Percentiles rank a stretch among this genome's conserved stretches.
Evolutionary conservation across 2,888 invertebrate species (phyloP).

Genomic region (Adelphocoris suturalis): DNA sequence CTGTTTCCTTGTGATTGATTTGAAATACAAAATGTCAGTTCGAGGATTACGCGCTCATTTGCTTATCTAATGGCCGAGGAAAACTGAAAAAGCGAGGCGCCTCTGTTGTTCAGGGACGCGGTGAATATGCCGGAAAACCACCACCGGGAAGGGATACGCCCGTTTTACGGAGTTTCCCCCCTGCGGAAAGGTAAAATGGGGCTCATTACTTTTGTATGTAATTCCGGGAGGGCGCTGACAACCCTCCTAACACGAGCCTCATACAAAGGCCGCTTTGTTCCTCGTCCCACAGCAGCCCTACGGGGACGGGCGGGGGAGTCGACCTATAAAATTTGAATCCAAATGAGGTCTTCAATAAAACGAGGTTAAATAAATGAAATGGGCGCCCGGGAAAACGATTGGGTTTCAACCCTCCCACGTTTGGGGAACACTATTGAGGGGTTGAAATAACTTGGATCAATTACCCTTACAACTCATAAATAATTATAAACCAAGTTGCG

Average conservation of each 20-base stretch:
- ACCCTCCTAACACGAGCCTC: background rate
- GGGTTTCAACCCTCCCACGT: background rate
- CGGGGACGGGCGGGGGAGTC: background rate
- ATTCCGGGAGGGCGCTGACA: constrained; percentile 9
- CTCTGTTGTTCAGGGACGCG: background rate
- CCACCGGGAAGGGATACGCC: background rate
- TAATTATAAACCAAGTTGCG: background rate
- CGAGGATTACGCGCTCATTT: background rate
- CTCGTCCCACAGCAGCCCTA: background rate
- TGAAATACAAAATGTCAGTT: too few relatives aligned
- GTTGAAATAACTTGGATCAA: constrained; percentile 11
- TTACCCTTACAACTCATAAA: constrained; percentile 18
- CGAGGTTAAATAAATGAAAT: constrained; percentile 24
- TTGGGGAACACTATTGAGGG: background rate
- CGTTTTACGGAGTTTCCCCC: constrained; percentile 18
- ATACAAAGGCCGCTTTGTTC: background rate
- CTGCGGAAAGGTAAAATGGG: constrained; percentile 24
- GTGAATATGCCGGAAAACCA: background rate
- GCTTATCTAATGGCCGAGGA: background rate
- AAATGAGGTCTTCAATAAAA: constrained; percentile 39
- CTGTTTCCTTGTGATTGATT: too few relatives aligned
- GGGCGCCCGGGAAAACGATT: background rate
- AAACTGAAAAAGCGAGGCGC: constrained; percentile 23
- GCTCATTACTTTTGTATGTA: constrained; percentile 30
- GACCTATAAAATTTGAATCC: constrained; percentile 36